These are phyloP conservation scores for Adrianichthys oophorus DNA, from an alignment of 2,797 vertebrate species.

Conservation along the genomic window DNA sequence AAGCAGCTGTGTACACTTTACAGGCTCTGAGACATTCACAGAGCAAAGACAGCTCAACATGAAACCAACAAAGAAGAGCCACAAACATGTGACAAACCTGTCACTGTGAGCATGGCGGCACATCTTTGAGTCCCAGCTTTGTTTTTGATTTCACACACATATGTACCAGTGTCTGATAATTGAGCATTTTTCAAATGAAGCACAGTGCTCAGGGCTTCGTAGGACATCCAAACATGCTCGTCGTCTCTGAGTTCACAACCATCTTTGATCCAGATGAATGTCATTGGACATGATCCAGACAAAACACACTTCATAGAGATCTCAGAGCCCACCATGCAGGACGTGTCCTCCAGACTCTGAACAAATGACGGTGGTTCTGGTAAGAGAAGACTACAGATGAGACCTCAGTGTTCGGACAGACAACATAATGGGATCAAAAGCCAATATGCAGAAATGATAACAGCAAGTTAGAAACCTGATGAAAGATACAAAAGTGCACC, in stretches of 20 bases:
- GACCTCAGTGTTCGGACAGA: slow-evolving; percentile 5
- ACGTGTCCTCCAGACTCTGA: slow-evolving; percentile 87
- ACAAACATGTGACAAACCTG: slow-evolving; percentile 85
- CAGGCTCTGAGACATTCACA: no score
- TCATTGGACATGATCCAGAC: slow-evolving; percentile 90
- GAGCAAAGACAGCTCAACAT: slow-evolving; percentile 13
- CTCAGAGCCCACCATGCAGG: slow-evolving; percentile 84
- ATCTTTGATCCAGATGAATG: slow-evolving; percentile 90
- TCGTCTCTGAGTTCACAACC: slow-evolving; percentile 88
- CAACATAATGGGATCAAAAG: neutral
- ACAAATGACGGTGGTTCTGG: slow-evolving; percentile 90
- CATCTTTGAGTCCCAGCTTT: slow-evolving; percentile 91
- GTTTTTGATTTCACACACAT: slow-evolving; percentile 92
- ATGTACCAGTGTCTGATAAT: slow-evolving; percentile 89
- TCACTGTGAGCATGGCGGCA: slow-evolving; percentile 85
- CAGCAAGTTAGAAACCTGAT: no score
- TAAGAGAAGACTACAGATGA: slow-evolving; percentile 61
- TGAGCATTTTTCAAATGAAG: slow-evolving; percentile 88
- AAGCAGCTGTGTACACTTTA: no score
- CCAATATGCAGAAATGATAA: no score
- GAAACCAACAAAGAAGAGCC: neutral
- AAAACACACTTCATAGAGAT: slow-evolving; percentile 86
- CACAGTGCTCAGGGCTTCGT: slow-evolving; percentile 83
- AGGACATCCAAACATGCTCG: slow-evolving; percentile 87
- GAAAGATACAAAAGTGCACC: no score